These are phyloP conservation scores for Brachionus rotundiformis DNA, from an alignment of 1,140 invertebrate genomes.

Conservation along the genomic window DNA sequence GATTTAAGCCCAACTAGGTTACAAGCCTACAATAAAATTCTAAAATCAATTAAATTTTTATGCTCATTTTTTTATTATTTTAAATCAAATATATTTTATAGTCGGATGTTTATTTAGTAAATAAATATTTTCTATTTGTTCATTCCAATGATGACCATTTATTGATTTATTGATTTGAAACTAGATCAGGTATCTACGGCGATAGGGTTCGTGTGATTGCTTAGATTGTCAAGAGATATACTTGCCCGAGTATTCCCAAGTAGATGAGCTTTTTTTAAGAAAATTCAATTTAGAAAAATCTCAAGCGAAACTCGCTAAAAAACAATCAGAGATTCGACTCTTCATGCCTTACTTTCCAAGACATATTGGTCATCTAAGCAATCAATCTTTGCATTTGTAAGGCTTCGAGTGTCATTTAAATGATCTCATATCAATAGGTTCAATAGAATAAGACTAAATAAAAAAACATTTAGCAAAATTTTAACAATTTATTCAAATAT, in stretches of 20 bases:
- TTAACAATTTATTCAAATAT: slow-evolving; percentile 13
- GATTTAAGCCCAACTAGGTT: not conserved
- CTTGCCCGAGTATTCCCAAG: not conserved
- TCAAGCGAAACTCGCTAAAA: not conserved
- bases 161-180: slow-evolving; percentile 14
- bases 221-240: not conserved
- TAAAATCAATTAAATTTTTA: slow-evolving; percentile 27
- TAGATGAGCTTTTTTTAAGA: not conserved
- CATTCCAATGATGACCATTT: slow-evolving; percentile 12
- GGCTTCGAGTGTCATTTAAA: not conserved
- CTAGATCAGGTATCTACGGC: slow-evolving; percentile 6
- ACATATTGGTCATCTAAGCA: not conserved
- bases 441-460: not conserved
- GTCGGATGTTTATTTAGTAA: slow-evolving; percentile 13
- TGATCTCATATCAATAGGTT: slow-evolving; percentile 1
- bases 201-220: not conserved
- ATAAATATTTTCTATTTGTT: not conserved
- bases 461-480: not conserved
- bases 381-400: not conserved
- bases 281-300: not conserved
- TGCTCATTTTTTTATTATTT: slow-evolving; percentile 12
- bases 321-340: not conserved
- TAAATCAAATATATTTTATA: not conserved
- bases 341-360: not conserved
- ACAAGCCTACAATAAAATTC: not conserved